phyloP scores from a whole-genome alignment of 1,140 invertebrate species.

The Brachionus calyciflorus region DNA sequence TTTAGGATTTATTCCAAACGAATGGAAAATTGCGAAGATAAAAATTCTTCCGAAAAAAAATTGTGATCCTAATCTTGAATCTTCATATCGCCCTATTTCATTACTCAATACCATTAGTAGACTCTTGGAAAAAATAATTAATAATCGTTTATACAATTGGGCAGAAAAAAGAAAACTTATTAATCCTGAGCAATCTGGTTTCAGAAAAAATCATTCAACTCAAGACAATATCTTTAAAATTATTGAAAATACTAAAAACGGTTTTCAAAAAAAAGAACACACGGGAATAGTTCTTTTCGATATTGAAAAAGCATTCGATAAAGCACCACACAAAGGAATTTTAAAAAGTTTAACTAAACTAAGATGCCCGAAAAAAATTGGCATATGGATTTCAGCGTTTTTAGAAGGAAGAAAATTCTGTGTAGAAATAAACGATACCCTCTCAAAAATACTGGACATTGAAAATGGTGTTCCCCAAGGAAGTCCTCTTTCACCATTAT shows the following conservation, averaged over 20 bases:
- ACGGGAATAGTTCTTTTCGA: conserved; percentile 55
- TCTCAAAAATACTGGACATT: not conserved
- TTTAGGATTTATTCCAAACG: too few species aligned
- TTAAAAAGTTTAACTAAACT: too few species aligned
- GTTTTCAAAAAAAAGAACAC: conserved; percentile 53
- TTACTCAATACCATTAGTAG: conserved; percentile 35
- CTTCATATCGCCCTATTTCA: too few species aligned
- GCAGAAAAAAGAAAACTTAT: conserved; percentile 43
- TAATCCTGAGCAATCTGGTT: conserved; percentile 49
- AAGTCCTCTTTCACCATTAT: not conserved
- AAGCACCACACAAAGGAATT: too few species aligned
- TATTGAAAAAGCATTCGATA: conserved; percentile 59
- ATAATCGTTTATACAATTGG: not conserved
- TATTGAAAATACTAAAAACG: conserved; percentile 52
- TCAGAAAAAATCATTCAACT: conserved; percentile 53
- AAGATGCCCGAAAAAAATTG: too few species aligned
- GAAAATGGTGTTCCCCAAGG: conserved; percentile 5
- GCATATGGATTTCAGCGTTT: not conserved
- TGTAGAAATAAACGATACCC: not conserved
- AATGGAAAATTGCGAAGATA: too few species aligned
- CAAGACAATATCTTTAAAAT: conserved; percentile 55
- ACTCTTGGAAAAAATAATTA: conserved; percentile 46
- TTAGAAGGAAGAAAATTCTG: not conserved
- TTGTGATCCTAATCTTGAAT: too few species aligned
- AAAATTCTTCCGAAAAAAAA: too few species aligned